These are phyloP conservation scores for Pedicia rivosa DNA, from an alignment of 2,888 invertebrate species.

Conservation along the genomic window DNA sequence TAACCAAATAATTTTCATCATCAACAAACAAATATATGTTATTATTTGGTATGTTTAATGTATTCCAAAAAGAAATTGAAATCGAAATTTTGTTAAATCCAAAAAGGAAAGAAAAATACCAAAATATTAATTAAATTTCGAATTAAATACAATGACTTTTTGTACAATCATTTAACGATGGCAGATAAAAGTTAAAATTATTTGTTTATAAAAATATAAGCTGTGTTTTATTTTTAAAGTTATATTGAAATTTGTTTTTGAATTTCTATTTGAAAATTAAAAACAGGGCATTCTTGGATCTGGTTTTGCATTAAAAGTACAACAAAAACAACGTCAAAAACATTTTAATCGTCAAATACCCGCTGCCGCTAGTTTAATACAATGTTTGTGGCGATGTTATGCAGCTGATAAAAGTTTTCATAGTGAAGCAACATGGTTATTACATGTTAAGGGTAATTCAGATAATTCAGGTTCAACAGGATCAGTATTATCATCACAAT, in stretches of 20 bases:
- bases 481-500: slow-evolving; percentile 15
- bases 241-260: too few relatives aligned
- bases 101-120: too few relatives aligned
- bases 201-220: too few relatives aligned
- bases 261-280: slow-evolving; percentile 2
- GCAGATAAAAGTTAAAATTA: too few relatives aligned
- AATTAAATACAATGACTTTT: too few relatives aligned
- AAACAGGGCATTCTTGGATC: slow-evolving; percentile 66
- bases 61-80: too few relatives aligned
- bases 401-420: slow-evolving; percentile 60
- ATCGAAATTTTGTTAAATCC: too few relatives aligned
- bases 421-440: slow-evolving; percentile 60
- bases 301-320: slow-evolving; percentile 72
- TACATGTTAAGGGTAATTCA: slow-evolving; percentile 35
- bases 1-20: slow-evolving; percentile 23
- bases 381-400: slow-evolving; percentile 63
- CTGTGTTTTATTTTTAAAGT: too few relatives aligned
- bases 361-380: slow-evolving; percentile 68
- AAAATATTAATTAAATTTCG: too few relatives aligned
- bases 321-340: slow-evolving; percentile 74
- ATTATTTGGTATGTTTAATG: not conserved
- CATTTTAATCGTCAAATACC: slow-evolving; percentile 71
- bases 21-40: not conserved
- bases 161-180: too few relatives aligned
- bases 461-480: slow-evolving; percentile 2